A percentile compares a stretch with the other conserved stretches of the same genome.
These are phyloP conservation scores for Whitmania pigra DNA, from an alignment of 1,140 invertebrate genomes.

Conservation along the genomic window DNA sequence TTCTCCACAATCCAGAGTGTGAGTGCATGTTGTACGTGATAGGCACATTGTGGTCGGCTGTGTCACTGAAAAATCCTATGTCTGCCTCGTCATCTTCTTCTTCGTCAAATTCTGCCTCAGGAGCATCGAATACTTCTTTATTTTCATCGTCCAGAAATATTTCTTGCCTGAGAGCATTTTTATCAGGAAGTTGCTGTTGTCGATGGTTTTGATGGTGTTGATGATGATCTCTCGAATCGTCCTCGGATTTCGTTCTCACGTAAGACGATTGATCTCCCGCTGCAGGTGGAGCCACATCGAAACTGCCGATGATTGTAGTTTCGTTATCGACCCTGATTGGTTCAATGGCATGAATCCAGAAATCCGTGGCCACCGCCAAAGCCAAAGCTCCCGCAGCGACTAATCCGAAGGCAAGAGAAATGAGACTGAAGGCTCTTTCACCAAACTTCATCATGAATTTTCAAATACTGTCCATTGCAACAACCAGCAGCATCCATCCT, in stretches of 20 bases:
- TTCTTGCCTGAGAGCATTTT: too few relatives aligned
- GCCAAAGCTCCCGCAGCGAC: constrained; percentile 15
- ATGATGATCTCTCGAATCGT: too few relatives aligned
- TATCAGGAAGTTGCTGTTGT: too few relatives aligned
- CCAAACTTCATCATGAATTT: constrained; percentile 11
- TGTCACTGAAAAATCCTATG: not conserved
- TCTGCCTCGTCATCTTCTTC: constrained; percentile 8
- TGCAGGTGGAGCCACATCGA: constrained; percentile 8
- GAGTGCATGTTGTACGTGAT: constrained; percentile 13
- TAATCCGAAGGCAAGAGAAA: constrained; percentile 16
- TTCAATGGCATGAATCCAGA: constrained; percentile 14
- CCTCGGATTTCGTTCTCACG: too few relatives aligned
- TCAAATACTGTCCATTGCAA: too few relatives aligned
- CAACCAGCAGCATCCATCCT: too few relatives aligned
- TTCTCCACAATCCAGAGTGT: constrained; percentile 3
- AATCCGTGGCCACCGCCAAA: constrained; percentile 18
- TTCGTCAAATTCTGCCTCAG: not conserved
- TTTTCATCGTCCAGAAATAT: too few relatives aligned
- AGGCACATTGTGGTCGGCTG: constrained; percentile 1
- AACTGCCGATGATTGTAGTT: not conserved
- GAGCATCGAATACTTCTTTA: not conserved
- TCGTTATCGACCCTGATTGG: constrained; percentile 1
- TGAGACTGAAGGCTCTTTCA: constrained; percentile 12
- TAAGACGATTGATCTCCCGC: too few relatives aligned
- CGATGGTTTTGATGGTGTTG: too few relatives aligned